These are phyloP conservation scores for Tricholaema leucomelas DNA, from an alignment of 2,113 vertebrate genomes.

Conservation along the genomic window DNA sequence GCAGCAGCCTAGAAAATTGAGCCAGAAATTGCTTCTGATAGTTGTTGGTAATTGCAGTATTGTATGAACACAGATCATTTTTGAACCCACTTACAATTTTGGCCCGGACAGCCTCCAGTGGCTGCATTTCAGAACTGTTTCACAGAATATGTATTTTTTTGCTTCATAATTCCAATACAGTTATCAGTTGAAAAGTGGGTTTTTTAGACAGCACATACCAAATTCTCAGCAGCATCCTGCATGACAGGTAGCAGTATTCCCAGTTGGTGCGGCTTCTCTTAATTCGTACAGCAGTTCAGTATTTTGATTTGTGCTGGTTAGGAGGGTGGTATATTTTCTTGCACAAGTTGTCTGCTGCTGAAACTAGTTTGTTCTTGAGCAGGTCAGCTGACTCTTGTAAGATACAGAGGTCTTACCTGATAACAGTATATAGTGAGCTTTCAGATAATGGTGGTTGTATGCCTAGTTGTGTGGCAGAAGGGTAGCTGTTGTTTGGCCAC, in stretches of 20 bases:
- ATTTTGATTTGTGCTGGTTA: background rate
- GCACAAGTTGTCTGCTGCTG: background rate
- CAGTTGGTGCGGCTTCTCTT: background rate
- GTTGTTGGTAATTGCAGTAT: background rate
- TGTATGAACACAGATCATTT: background rate
- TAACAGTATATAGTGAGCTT: background rate
- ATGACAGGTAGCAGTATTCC: background rate
- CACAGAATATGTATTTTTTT: background rate
- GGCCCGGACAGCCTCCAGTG: background rate
- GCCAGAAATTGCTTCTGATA: background rate
- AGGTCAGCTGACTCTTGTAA: background rate
- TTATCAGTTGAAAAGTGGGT: background rate
- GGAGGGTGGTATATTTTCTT: background rate
- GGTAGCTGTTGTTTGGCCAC: background rate
- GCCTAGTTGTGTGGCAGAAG: background rate
- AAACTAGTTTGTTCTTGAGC: background rate
- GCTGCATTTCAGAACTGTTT: background rate
- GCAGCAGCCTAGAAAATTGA: background rate
- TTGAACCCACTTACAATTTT: accelerated
- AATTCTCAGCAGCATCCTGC: background rate
- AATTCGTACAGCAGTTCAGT: accelerated
- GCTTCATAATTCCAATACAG: background rate
- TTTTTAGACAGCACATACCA: background rate
- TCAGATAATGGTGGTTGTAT: background rate
- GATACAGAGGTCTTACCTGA: background rate